These are phyloP conservation scores for Panopea generosa DNA, from an alignment of 2,888 invertebrate genomes.

Conservation along the genomic window DNA sequence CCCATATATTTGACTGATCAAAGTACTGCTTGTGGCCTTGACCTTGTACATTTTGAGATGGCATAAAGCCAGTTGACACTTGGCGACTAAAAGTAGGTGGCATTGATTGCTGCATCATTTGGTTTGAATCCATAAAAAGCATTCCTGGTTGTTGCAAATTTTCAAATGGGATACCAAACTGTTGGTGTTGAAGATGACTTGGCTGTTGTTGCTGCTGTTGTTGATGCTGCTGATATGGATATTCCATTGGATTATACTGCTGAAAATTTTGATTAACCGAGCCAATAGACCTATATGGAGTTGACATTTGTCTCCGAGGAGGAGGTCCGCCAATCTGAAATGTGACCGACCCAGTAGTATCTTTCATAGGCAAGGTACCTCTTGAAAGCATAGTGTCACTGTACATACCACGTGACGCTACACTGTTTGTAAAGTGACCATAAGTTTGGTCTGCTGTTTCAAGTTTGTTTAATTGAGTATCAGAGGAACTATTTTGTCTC, in stretches of 20 bases:
- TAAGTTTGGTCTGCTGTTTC: slow-evolving; percentile 22
- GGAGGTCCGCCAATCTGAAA: slow-evolving; percentile 51
- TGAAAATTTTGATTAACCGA: slow-evolving; percentile 1
- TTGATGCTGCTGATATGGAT: slow-evolving; percentile 12
- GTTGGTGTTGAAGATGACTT: neutral
- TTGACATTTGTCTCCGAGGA: neutral
- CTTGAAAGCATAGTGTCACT: slow-evolving; percentile 3
- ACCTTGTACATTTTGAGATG: neutral
- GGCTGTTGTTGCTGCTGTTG: slow-evolving; percentile 1
- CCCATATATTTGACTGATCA: slow-evolving; percentile 8
- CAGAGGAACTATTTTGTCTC: slow-evolving; percentile 87
- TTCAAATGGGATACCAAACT: neutral
- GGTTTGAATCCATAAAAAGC: neutral
- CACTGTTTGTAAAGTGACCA: slow-evolving; percentile 12
- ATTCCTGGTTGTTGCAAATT: neutral
- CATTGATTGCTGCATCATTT: neutral
- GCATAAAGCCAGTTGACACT: neutral
- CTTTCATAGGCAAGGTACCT: slow-evolving; percentile 27
- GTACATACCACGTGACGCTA: slow-evolving; percentile 11
- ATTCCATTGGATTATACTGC: slow-evolving; percentile 5
- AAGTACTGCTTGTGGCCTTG: neutral
- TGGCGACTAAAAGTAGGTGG: neutral
- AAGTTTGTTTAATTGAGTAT: slow-evolving; percentile 87
- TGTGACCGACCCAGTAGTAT: slow-evolving; percentile 35
- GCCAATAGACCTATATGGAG: slow-evolving; percentile 13